phyloP scores from a whole-genome alignment of 2,113 vertebrate species.

The Pantherophis guttatus region DNA sequence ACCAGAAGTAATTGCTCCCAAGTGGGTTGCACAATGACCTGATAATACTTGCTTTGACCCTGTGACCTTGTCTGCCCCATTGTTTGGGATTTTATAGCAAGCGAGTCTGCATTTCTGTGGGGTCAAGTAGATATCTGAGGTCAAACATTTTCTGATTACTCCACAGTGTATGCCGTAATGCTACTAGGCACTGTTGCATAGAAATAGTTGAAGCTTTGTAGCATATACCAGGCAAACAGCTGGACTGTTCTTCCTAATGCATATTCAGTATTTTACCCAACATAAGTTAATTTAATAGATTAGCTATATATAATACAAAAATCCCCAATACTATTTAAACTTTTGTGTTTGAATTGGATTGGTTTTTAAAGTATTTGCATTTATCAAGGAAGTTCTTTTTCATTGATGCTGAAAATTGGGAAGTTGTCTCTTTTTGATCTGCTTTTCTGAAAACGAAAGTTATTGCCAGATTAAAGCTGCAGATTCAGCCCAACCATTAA shows the following conservation, averaged over 20 bases:
- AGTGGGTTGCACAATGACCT: constrained; percentile 98
- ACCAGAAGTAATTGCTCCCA: constrained; percentile 99
- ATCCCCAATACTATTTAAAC: constrained; percentile 78
- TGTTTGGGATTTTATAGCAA: constrained; percentile 92
- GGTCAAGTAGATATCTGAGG: constrained; percentile 91
- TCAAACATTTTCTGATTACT: constrained; percentile 80
- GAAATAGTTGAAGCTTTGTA: constrained; percentile 62
- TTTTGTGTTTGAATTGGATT: constrained; percentile 77
- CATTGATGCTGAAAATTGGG: constrained; percentile 51
- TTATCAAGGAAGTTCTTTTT: constrained; percentile 69
- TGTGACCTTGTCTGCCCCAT: constrained; percentile 97
- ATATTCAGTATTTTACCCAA: constrained; percentile 81
- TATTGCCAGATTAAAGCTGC: constrained; percentile 8
- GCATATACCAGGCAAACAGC: constrained; percentile 41
- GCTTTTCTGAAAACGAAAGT: constrained; percentile 8
- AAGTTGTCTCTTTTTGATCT: constrained; percentile 20
- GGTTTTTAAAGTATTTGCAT: constrained; percentile 73
- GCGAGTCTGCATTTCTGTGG: constrained; percentile 78
- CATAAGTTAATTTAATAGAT: constrained; percentile 78
- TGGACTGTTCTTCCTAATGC: constrained; percentile 70
- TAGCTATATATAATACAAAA: constrained; percentile 81
- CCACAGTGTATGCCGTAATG: constrained; percentile 62
- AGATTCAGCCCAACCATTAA: background rate
- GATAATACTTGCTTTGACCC: constrained; percentile 97
- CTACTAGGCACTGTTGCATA: constrained; percentile 52